Conservation (phyloP, 2,888 invertebrate genomes). For the Phasia obesa region DNA sequence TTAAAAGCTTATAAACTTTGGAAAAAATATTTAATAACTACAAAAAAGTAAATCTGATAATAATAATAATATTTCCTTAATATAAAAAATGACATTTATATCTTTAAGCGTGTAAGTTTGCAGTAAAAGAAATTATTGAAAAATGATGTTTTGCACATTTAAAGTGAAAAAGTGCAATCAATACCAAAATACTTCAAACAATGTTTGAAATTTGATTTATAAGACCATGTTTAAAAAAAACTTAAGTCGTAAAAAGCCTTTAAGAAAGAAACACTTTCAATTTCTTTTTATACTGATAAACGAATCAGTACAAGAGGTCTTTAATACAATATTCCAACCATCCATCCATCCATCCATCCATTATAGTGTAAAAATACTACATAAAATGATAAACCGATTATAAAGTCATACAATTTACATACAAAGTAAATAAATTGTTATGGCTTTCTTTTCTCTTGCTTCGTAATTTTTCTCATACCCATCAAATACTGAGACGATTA, state of each 20-base stretch:
- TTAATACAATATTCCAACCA: not conserved
- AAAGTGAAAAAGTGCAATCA: slow-evolving; percentile 61
- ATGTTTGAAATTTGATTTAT: slow-evolving; percentile 34
- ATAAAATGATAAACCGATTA: slow-evolving; percentile 67
- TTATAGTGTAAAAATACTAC: not conserved
- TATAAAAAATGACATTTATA: not conserved
- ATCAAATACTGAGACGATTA: slow-evolving; percentile 48
- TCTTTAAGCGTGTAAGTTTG: not conserved
- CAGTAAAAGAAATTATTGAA: not conserved
- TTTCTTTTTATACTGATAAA: slow-evolving; percentile 42
- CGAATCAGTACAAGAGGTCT: not conserved
- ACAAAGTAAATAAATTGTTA: slow-evolving; percentile 27
- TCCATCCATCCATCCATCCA: not conserved
- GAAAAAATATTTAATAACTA: no score
- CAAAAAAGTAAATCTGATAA: not conserved
- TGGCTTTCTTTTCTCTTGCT: slow-evolving; percentile 14
- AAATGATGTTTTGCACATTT: slow-evolving; percentile 28
- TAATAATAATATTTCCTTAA: not conserved
- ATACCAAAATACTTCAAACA: slow-evolving; percentile 8
- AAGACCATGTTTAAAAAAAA: slow-evolving; percentile 35
- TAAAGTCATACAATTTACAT: slow-evolving; percentile 61
- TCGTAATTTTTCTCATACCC: not conserved
- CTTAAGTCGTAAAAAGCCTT: slow-evolving; percentile 22
- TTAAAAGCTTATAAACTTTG: no score
- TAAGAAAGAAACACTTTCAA: slow-evolving; percentile 59